phyloP scores from a whole-genome alignment of 1,140 invertebrate species.

The Campoletis sonorensis region DNA sequence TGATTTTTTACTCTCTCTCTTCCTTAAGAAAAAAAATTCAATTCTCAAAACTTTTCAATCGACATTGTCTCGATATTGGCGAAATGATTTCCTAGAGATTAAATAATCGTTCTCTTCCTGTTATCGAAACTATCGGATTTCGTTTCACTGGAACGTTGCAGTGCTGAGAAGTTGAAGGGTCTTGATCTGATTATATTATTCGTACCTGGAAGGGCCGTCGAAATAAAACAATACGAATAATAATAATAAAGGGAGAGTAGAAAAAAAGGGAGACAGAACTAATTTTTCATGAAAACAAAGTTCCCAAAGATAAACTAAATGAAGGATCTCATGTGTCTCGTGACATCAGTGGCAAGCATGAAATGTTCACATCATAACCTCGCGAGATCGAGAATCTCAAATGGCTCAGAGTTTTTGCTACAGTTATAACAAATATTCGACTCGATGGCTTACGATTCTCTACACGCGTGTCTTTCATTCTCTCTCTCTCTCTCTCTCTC shows the following conservation, averaged over 20 bases:
- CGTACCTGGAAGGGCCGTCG: slow-evolving; percentile 33
- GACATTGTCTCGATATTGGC: background rate
- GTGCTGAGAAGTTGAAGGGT: background rate
- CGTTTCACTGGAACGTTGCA: slow-evolving; percentile 17
- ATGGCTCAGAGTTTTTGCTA: background rate
- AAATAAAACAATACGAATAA: background rate
- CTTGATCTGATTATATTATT: background rate
- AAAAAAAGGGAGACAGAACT: background rate
- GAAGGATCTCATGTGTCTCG: slow-evolving; percentile 24
- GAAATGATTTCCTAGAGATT: background rate
- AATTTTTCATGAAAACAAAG: too few species aligned
- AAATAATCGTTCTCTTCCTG: slow-evolving; percentile 5
- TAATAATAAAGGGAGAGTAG: background rate
- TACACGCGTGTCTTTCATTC: background rate
- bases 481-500: background rate
- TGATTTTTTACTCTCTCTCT: too few species aligned
- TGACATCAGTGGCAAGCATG: slow-evolving; percentile 52
- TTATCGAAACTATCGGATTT: slow-evolving; percentile 7
- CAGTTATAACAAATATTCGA: background rate
- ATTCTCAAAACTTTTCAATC: too few species aligned
- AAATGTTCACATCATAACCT: slow-evolving; percentile 58
- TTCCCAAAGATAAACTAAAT: too few species aligned
- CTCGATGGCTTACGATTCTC: background rate
- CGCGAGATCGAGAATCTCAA: slow-evolving; percentile 21
- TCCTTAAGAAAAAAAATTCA: too few species aligned